phyloP scores from a whole-genome alignment of 1,140 invertebrate genomes.

The Eciton burchellii region DNA sequence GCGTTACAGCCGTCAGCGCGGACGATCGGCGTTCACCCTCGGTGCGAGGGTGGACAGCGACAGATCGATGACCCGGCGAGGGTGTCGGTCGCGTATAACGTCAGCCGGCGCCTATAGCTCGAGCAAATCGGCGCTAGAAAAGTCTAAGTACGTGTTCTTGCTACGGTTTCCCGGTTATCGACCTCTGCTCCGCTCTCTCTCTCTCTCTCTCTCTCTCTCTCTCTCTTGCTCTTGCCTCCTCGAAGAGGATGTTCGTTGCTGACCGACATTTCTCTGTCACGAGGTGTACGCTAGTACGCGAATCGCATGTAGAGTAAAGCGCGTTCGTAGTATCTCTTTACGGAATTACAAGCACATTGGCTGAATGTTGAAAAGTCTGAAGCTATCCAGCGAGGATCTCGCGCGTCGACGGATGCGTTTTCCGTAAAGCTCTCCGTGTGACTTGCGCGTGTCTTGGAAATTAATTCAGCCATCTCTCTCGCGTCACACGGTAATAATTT shows the following conservation, averaged over 20 bases:
- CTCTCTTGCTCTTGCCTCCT: background rate
- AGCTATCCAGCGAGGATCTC: no score
- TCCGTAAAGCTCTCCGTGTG: no score
- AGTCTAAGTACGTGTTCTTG: conserved; percentile 48
- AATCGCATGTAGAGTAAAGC: background rate
- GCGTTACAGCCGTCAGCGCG: conserved; percentile 7
- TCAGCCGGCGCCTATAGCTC: conserved; percentile 38
- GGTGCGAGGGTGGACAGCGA: conserved; percentile 45
- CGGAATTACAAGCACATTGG: background rate
- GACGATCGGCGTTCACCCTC: conserved; percentile 56
- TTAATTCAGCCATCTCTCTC: no score
- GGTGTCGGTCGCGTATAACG: conserved; percentile 65
- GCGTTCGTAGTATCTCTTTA: background rate
- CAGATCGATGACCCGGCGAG: conserved; percentile 65
- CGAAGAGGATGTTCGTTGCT: conserved; percentile 5
- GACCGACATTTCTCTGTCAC: conserved; percentile 31
- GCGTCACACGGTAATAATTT: no score
- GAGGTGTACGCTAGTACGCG: background rate
- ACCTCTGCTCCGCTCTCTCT: background rate
- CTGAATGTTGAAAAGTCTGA: no score
- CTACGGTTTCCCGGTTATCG: conserved; percentile 2
- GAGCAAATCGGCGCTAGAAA: conserved; percentile 63
- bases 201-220: background rate
- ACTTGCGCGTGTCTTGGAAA: no score
- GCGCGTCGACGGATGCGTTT: no score